Conservation (phyloP, 2,113 vertebrate species). For the Accipiter virgatus region DNA sequence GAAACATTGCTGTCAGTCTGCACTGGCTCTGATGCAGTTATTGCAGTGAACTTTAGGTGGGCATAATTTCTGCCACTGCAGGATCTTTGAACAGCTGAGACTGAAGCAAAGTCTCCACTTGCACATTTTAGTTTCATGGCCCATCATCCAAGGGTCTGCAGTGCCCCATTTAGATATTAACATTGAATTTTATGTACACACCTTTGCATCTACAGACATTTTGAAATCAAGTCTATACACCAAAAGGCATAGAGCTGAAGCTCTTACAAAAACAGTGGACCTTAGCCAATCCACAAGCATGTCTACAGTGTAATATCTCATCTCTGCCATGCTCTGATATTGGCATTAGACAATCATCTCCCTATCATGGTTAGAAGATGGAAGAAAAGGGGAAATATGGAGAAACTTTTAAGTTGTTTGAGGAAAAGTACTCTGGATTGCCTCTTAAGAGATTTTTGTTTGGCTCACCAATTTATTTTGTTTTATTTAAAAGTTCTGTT, state of each 20-base stretch:
- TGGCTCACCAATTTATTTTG: background rate
- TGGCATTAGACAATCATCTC: background rate
- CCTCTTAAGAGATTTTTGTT: background rate
- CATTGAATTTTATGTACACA: background rate
- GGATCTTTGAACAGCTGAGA: background rate
- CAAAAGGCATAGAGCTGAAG: background rate
- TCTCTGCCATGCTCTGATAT: background rate
- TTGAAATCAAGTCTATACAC: background rate
- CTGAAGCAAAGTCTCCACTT: background rate
- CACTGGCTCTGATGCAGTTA: fast-evolving
- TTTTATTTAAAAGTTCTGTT: background rate
- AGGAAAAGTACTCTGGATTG: background rate
- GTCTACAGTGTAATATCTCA: background rate
- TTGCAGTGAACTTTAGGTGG: background rate
- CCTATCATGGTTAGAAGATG: background rate
- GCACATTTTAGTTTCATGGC: background rate
- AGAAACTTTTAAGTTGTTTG: background rate
- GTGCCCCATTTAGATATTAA: background rate
- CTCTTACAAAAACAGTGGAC: background rate
- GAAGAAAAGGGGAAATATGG: background rate
- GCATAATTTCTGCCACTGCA: background rate
- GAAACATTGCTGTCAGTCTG: background rate
- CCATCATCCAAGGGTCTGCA: fast-evolving
- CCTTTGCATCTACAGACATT: background rate
- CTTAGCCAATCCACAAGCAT: background rate